phyloP scores from a whole-genome alignment of 2,113 vertebrate genomes.

The Elaphurus davidianus region DNA sequence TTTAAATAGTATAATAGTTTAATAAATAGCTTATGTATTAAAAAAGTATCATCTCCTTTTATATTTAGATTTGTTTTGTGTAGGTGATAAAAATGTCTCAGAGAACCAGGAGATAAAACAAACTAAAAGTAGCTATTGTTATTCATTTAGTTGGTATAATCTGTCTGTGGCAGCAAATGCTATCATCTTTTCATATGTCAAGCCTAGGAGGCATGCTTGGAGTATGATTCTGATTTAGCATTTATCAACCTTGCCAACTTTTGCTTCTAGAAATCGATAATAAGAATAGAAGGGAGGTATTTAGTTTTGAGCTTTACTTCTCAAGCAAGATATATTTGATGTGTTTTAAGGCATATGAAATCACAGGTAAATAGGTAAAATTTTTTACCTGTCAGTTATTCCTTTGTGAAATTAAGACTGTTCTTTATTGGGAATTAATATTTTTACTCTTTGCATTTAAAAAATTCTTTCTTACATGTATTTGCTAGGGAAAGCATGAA shows the following conservation, averaged over 20 bases:
- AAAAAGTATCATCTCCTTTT: background rate
- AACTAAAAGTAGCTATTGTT: background rate
- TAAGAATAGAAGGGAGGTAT: background rate
- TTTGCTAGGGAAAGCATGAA: background rate
- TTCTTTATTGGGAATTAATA: background rate
- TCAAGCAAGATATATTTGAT: background rate
- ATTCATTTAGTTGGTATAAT: background rate
- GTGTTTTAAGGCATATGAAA: background rate
- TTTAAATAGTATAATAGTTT: conserved; percentile 42
- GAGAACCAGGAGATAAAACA: background rate
- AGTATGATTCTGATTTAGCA: background rate
- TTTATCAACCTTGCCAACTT: background rate
- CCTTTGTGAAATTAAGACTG: background rate
- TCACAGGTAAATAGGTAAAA: background rate
- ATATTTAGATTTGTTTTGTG: background rate
- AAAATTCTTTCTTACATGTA: background rate
- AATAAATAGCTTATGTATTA: conserved; percentile 41
- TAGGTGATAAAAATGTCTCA: background rate
- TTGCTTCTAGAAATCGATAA: background rate
- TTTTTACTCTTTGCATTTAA: background rate
- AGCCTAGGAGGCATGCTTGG: background rate
- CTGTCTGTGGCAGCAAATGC: background rate
- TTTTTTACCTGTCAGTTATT: background rate
- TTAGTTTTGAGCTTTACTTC: background rate
- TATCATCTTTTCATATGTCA: background rate